Base-by-base conservation (phyloP, 2,888 invertebrate genomes). In the Atrina japonica region DNA sequence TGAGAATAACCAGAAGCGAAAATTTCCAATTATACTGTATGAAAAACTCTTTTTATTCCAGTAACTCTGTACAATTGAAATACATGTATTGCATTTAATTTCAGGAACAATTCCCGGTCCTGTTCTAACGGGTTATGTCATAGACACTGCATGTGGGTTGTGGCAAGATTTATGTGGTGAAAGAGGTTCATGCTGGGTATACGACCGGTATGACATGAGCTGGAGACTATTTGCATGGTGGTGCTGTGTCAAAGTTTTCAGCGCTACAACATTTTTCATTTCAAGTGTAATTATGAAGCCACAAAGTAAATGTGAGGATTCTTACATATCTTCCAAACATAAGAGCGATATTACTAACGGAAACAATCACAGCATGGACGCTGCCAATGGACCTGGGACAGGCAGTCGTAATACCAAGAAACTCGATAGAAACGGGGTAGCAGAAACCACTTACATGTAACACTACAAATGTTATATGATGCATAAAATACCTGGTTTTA, bases 51-150 rank as follows among this genome's bases (percentile, higher is more conserved):
- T n/a, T n/a, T n/a, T n/a, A n/a, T n/a, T n/a, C n/a, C 23, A 50
- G 21, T 23, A 14, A 18, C 11, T 21, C 14, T 6, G 21, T 27
- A 50, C 2, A 23, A 14, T 6, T 50, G 16, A 14, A 3, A 18
- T 18, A 21, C 21, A 21, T 2, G 18, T 25, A 7, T 2, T n/a
- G 6, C 1, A 9, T n/a, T 40, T 35, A n/a, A 27, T 43, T 56
- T 23, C 67, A 83, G 85, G 85, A 23, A 81, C 83, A 1, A 79
- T 94, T 75, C 95, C 94, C 0, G 94, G 94, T 1, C 94, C 94
- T 0, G 93, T 95, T 63, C 90, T 94, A 58, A 95, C 94, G 83
- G 95, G 95, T 0, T 92, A 93, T n/a, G 92, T 94, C 61, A 94
- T 95, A 92, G 94, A 94, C 86, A 92, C 92, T 5, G 93, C 94